These are phyloP conservation scores for Hydrophis major DNA, from an alignment of 2,797 vertebrate species.

Conservation along the genomic window DNA sequence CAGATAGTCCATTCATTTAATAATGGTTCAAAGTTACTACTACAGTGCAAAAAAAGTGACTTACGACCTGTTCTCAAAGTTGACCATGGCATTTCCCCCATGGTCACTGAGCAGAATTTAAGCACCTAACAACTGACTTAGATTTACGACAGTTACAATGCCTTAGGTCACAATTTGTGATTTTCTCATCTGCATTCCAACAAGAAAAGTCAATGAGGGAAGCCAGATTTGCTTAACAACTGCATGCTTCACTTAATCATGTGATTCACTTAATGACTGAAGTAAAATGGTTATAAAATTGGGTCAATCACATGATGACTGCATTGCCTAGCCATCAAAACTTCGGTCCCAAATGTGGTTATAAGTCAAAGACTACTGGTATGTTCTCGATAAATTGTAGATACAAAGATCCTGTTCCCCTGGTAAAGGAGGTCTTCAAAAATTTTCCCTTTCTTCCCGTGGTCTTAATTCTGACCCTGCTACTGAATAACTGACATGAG, in stretches of 20 bases:
- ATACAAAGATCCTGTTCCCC: not conserved
- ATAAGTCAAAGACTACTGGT: not conserved
- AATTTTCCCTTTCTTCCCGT: not conserved
- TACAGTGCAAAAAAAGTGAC: not conserved
- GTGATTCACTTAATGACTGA: not conserved
- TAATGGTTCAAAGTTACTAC: not conserved
- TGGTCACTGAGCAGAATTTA: not conserved
- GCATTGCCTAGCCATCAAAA: not conserved
- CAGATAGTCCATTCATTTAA: not conserved
- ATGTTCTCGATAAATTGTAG: not conserved
- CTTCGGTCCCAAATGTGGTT: not conserved
- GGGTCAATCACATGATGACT: not conserved
- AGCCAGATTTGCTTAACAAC: not conserved
- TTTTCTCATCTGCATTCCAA: not conserved
- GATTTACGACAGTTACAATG: not conserved
- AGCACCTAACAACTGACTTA: not conserved
- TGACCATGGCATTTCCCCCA: not conserved
- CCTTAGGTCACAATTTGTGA: not conserved
- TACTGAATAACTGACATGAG: not conserved
- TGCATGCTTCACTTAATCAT: not conserved
- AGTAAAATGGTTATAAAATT: not conserved
- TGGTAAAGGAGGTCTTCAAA: not conserved
- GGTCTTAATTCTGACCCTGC: not conserved
- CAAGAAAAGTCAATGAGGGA: not conserved
- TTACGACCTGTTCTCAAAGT: not conserved